Base-by-base conservation (phyloP, 2,797 vertebrate species). In the Enteromius anoplus region DNA sequence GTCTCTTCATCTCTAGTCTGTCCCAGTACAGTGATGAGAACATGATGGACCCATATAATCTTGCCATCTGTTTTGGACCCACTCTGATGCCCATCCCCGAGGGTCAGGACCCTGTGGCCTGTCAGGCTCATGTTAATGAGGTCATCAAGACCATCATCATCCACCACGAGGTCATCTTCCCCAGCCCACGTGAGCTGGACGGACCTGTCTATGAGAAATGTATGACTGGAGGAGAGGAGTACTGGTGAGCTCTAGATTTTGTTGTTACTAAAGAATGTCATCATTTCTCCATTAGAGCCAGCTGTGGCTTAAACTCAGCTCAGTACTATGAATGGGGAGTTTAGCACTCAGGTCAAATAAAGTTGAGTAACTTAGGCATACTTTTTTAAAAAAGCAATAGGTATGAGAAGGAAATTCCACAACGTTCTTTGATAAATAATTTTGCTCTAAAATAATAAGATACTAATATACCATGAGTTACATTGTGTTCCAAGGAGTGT, bases 21-120 rank as follows among this genome's bases (percentile, higher is more conserved):
- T 99, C 98, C 0, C 98, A 99, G 93, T 99, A 99, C 91, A 99
- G 98, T 0, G 98, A 99, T 80, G 98, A 99, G 93, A 99, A 99
- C 94, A 99, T 99, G 98, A 99, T 99, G 98, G 98, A 99, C 88
- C 95, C 98, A 84, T 99, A 99, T 94, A 99, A 99, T 92, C 89
- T 99, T 88, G 98, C 98, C 87, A 99, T 99, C 93, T 99, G 98
- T 95, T 99, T 99, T 3, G 98, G 98, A 79, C 98, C 98, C 86
- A 99, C 98, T 0, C 92, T 99, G 91, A 98, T 99, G 97, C 98
- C 97, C 85, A 99, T 99, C 80, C 98, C 98, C 0, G 98, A 99
- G 0, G 96, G 97, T 40, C 97, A 99, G 91, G 98, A 99, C 90
- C 98, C 97, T 0, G 98, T 99, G 88, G 92, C 96, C 88, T 99